Conservation (phyloP, 2,888 invertebrate species). For the Leucoma salicis region DNA sequence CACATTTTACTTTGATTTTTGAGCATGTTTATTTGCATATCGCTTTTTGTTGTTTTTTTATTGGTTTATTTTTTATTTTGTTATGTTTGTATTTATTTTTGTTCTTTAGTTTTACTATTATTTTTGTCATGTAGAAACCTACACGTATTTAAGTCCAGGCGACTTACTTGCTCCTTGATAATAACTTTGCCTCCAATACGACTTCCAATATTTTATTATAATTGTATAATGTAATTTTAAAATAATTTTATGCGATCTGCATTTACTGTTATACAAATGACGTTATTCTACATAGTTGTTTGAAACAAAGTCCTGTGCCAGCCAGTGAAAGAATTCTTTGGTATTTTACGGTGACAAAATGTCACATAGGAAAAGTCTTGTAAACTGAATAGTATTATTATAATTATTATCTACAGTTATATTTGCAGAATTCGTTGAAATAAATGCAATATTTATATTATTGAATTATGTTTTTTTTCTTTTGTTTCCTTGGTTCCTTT, state of each 20-base stretch:
- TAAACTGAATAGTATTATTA: slow-evolving; percentile 81
- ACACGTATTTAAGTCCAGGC: slow-evolving; percentile 49
- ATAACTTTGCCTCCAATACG: slow-evolving; percentile 72
- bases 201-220: slow-evolving; percentile 78
- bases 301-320: slow-evolving; percentile 73
- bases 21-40: slow-evolving; percentile 73
- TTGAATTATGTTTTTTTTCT: slow-evolving; percentile 74
- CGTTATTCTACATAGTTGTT: slow-evolving; percentile 64
- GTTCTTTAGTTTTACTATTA: slow-evolving; percentile 70
- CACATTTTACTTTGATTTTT: slow-evolving; percentile 35
- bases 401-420: slow-evolving; percentile 80
- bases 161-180: slow-evolving; percentile 54
- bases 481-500: slow-evolving; percentile 70
- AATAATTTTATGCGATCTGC: slow-evolving; percentile 74
- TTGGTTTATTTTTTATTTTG: slow-evolving; percentile 58
- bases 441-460: slow-evolving; percentile 83
- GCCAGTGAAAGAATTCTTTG: slow-evolving; percentile 69
- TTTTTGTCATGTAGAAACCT: slow-evolving; percentile 62
- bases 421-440: slow-evolving; percentile 82
- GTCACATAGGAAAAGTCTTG: slow-evolving; percentile 65
- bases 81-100: slow-evolving; percentile 82
- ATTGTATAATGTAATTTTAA: slow-evolving; percentile 77
- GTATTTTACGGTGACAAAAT: slow-evolving; percentile 42
- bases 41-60: slow-evolving; percentile 53
- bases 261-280: slow-evolving; percentile 78